A percentile compares a stretch with the other conserved stretches of the same genome.
phyloP scores from a whole-genome alignment of 2,797 vertebrate species.

The Serranus cabrilla region DNA sequence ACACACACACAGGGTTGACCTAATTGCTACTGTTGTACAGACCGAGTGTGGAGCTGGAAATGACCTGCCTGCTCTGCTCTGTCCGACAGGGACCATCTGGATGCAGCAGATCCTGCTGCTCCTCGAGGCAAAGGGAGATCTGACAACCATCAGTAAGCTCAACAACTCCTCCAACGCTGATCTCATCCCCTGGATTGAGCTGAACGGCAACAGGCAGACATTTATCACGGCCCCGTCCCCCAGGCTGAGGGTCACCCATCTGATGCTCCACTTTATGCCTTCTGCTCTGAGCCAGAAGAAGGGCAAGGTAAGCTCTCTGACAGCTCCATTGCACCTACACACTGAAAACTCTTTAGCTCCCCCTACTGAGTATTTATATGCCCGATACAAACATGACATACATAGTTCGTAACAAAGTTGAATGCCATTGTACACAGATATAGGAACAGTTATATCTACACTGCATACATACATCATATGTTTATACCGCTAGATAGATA shows the following conservation, averaged over 20 bases:
- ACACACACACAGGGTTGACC: background rate
- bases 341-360: background rate
- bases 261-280: slow-evolving; percentile 71
- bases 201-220: slow-evolving; percentile 30
- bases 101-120: slow-evolving; percentile 81
- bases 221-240: slow-evolving; percentile 62
- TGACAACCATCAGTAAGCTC: slow-evolving; percentile 25
- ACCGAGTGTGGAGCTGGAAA: background rate
- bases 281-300: slow-evolving; percentile 61
- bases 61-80: slow-evolving; percentile 4
- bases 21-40: slow-evolving; percentile 8
- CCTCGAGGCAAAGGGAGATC: slow-evolving; percentile 71
- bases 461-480: no score
- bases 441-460: no score
- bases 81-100: slow-evolving; percentile 78
- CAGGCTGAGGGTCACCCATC: slow-evolving; percentile 68
- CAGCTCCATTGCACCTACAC: background rate
- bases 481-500: no score
- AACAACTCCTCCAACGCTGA: slow-evolving; percentile 23
- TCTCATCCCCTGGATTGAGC: slow-evolving; percentile 75
- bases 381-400: background rate
- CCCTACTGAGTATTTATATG: background rate
- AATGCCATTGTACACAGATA: background rate
- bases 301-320: slow-evolving; percentile 73
- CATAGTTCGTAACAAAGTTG: no score